A percentile compares a stretch with the other conserved stretches of the same genome.
Conservation (phyloP, 1,140 invertebrate genomes). For the Lepidurus packardi region DNA sequence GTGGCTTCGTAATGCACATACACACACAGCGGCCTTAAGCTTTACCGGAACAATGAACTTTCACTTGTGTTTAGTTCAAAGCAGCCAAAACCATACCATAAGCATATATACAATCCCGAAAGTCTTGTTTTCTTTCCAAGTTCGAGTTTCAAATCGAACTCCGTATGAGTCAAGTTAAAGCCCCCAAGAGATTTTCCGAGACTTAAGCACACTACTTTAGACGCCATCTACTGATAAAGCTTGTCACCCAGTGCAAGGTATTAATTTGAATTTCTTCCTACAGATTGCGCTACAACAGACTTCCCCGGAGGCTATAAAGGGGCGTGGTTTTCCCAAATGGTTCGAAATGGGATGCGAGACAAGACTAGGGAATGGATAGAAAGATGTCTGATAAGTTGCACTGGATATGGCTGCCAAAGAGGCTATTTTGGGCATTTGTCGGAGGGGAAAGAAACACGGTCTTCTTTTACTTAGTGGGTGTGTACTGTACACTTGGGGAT, state of each 20-base stretch:
- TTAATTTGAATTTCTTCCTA: background rate
- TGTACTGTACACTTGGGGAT: constrained; percentile 7
- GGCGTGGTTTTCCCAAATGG: background rate
- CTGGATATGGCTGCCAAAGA: constrained; percentile 4
- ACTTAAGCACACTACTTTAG: background rate
- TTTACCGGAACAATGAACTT: background rate
- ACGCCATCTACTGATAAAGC: background rate
- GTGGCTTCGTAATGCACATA: constrained; percentile 11
- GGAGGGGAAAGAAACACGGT: constrained; percentile 17
- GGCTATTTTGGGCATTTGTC: constrained; percentile 5
- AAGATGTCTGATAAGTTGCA: constrained; percentile 22
- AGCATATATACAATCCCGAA: background rate
- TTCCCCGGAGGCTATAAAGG: background rate
- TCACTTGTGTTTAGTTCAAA: background rate
- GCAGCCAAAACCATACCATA: background rate
- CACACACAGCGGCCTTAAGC: background rate
- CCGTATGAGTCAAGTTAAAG: background rate
- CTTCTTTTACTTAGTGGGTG: constrained; percentile 7
- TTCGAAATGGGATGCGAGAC: constrained; percentile 2
- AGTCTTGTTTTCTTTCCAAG: background rate
- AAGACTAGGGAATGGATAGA: constrained; percentile 3
- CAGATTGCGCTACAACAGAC: background rate
- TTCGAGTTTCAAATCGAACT: background rate
- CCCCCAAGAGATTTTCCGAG: no score
- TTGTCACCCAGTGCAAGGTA: no score